A percentile compares a stretch with the other conserved stretches of the same genome.
Conservation (phyloP, 1,140 invertebrate species). For the Thaumatotibia leucotreta region DNA sequence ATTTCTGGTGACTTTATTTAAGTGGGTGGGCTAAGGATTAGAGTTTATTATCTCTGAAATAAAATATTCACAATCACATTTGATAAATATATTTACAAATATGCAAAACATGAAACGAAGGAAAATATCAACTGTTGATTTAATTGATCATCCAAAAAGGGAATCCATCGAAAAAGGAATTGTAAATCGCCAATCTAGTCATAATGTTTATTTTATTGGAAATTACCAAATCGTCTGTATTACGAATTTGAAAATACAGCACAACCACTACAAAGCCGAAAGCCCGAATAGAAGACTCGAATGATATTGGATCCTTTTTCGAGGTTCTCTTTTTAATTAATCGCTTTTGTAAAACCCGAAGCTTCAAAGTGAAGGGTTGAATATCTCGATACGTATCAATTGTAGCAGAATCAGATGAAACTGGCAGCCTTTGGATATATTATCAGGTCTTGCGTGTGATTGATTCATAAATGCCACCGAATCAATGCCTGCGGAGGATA, state of each 20-base stretch:
- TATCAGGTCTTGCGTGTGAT: neutral
- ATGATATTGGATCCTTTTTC: constrained; percentile 7
- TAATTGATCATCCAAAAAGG: neutral
- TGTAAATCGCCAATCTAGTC: neutral
- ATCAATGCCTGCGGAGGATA: neutral
- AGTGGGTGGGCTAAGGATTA: too few relatives aligned
- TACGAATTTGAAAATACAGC: constrained; percentile 3
- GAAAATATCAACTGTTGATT: neutral
- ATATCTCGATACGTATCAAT: neutral
- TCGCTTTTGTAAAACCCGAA: constrained; percentile 6
- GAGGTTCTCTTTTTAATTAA: constrained; percentile 13
- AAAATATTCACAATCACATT: too few relatives aligned
- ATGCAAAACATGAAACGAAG: neutral
- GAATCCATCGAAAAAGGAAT: neutral
- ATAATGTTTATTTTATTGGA: neutral
- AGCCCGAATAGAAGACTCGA: neutral
- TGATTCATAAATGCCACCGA: neutral
- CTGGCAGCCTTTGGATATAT: neutral
- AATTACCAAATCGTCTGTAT: neutral
- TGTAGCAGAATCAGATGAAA: neutral
- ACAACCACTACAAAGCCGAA: neutral
- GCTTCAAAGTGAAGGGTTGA: neutral
- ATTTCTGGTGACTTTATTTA: too few relatives aligned
- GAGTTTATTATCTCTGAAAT: too few relatives aligned
- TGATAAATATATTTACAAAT: neutral